Conservation (phyloP, 2,888 invertebrate genomes). For the Ectobius pallidus region DNA sequence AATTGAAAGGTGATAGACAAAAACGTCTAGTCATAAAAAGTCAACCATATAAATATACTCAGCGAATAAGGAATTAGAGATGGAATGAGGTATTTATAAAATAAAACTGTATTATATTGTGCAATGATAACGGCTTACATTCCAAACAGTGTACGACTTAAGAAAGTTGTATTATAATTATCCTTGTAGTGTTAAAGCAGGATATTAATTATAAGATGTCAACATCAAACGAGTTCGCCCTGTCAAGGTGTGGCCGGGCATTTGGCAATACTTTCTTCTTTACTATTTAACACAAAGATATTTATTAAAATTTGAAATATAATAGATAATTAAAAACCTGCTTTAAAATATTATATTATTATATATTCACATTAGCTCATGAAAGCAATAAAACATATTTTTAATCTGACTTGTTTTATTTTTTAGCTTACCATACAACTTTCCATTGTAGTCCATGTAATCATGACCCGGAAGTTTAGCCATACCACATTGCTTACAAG, state of each 20-base stretch:
- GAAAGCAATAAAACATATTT: slow-evolving; percentile 42
- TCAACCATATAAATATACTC: too few relatives aligned
- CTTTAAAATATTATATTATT: slow-evolving; percentile 37
- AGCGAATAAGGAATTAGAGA: too few relatives aligned
- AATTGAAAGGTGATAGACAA: too few relatives aligned
- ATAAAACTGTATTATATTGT: slow-evolving; percentile 21
- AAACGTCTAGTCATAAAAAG: too few relatives aligned
- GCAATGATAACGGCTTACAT: slow-evolving; percentile 20
- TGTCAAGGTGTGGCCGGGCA: slow-evolving; percentile 31
- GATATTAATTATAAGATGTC: slow-evolving; percentile 20
- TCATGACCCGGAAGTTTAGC: too few relatives aligned
- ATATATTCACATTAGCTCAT: slow-evolving; percentile 42
- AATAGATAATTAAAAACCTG: slow-evolving; percentile 37
- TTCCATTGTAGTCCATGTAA: too few relatives aligned
- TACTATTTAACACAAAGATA: slow-evolving; percentile 18
- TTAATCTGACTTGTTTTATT: slow-evolving; percentile 33
- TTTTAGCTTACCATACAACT: too few relatives aligned
- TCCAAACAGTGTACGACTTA: slow-evolving; percentile 16
- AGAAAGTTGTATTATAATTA: slow-evolving; percentile 19
- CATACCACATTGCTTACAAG: too few relatives aligned
- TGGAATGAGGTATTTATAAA: too few relatives aligned
- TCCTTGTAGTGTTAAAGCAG: slow-evolving; percentile 24
- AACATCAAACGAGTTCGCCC: too few relatives aligned
- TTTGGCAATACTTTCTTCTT: slow-evolving; percentile 37
- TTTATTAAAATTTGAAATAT: slow-evolving; percentile 38